phyloP scores from a whole-genome alignment of 2,888 invertebrate species.

The Ornithoptera priamus region DNA sequence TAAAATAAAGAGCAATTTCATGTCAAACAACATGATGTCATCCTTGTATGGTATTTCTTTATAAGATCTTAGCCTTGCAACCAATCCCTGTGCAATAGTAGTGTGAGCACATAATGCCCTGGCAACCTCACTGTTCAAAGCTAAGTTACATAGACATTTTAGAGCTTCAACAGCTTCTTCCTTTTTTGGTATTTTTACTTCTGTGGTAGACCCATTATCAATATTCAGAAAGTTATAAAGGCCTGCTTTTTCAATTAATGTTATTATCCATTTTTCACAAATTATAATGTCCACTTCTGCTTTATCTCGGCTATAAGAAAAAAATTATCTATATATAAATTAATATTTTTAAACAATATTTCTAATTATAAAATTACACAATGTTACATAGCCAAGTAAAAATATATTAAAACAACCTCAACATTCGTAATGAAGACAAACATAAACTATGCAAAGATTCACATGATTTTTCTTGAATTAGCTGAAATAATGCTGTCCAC shows the following conservation, averaged over 20 bases:
- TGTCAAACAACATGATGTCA: slow-evolving; percentile 91
- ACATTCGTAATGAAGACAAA: slow-evolving; percentile 81
- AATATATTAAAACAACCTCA: slow-evolving; percentile 79
- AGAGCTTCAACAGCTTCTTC: slow-evolving; percentile 87
- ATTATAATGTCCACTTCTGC: slow-evolving; percentile 84
- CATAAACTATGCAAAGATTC: slow-evolving; percentile 74
- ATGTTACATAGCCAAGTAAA: neutral
- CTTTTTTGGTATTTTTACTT: slow-evolving; percentile 65
- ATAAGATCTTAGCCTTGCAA: slow-evolving; percentile 85
- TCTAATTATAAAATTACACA: neutral
- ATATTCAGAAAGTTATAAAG: slow-evolving; percentile 70
- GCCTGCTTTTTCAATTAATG: slow-evolving; percentile 84
- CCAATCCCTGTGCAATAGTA: slow-evolving; percentile 84
- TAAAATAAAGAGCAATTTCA: slow-evolving; percentile 92
- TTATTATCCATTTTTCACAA: slow-evolving; percentile 83
- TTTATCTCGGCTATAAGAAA: slow-evolving; percentile 85
- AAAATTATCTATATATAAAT: no score
- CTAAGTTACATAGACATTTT: slow-evolving; percentile 93
- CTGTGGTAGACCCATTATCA: slow-evolving; percentile 55
- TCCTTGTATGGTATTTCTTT: slow-evolving; percentile 82
- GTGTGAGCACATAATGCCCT: slow-evolving; percentile 76
- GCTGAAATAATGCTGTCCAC: slow-evolving; percentile 82
- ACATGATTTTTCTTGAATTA: slow-evolving; percentile 73
- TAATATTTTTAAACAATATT: neutral
- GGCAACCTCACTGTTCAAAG: slow-evolving; percentile 84